Conservation (phyloP, 2,113 vertebrate species). For the Podarcis muralis region DNA sequence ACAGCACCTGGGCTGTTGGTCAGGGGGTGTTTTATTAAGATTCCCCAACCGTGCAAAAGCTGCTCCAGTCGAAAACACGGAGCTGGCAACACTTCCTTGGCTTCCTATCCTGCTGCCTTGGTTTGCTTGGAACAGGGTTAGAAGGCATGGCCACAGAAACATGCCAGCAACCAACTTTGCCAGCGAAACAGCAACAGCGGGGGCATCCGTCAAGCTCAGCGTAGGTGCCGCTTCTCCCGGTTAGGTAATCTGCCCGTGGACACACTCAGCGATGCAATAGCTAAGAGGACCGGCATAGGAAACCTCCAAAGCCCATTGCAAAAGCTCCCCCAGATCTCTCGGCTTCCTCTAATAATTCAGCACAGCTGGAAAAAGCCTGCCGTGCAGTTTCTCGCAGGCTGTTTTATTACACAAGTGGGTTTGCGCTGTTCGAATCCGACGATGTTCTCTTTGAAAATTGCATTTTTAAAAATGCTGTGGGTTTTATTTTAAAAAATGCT, state of each 20-base stretch:
- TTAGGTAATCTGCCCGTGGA: conserved; percentile 9
- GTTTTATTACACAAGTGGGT: conserved; percentile 42
- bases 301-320: neutral
- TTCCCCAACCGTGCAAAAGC: neutral
- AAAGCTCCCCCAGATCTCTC: neutral
- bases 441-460: neutral
- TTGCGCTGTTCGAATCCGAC: conserved; percentile 20
- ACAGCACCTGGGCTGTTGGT: neutral
- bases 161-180: neutral
- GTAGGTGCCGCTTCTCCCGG: neutral
- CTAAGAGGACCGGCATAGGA: neutral
- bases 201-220: neutral
- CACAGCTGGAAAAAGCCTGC: conserved; percentile 39
- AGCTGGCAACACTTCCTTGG: neutral
- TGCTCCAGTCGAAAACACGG: neutral
- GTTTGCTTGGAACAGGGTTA: neutral
- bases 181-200: neutral
- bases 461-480: neutral
- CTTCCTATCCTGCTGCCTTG: fast-evolving
- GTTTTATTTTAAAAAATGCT: no score
- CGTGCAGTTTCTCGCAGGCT: conserved; percentile 34
- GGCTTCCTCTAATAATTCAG: conserved; percentile 37
- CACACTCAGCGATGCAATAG: neutral
- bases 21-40: neutral
- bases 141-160: conserved; percentile 3